These are phyloP conservation scores for Okapia johnstoni DNA, from an alignment of 2,113 vertebrate species.

Conservation along the genomic window DNA sequence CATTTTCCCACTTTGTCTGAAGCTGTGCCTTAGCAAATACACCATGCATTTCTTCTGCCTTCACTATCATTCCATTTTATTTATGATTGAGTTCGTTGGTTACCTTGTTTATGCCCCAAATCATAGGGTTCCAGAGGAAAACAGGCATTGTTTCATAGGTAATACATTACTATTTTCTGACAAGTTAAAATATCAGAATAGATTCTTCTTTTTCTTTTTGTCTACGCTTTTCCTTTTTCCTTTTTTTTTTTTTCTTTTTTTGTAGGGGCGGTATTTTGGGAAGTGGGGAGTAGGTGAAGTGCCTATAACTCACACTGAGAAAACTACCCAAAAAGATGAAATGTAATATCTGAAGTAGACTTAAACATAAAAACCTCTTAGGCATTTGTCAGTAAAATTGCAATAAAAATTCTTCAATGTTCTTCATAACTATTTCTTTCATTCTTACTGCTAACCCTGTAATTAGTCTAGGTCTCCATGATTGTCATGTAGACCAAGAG, in stretches of 20 bases:
- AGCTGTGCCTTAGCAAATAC: not conserved
- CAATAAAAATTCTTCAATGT: not conserved
- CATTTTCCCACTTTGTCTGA: not conserved
- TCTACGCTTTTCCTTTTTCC: not conserved
- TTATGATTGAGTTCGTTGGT: not conserved
- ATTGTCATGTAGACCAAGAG: not conserved
- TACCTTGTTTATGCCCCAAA: not conserved
- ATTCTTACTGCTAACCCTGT: not conserved
- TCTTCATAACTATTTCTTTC: not conserved
- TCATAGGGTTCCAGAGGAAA: not conserved
- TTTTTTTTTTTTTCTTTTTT: not conserved
- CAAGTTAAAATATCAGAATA: not conserved
- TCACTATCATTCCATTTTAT: not conserved
- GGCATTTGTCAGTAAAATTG: not conserved
- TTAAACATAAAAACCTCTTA: not conserved
- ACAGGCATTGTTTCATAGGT: not conserved
- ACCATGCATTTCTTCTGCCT: not conserved
- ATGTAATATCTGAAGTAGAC: not conserved
- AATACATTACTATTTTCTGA: conserved; percentile 10
- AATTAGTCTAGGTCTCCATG: not conserved
- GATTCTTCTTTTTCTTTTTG: not conserved
- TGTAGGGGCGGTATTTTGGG: accelerated
- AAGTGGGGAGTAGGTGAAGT: not conserved
- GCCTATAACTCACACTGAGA: not conserved
- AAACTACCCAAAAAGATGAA: not conserved